Evolutionary conservation across 2,113 vertebrate genomes (phyloP), one percentile per base, ranked within the genome.

Genomic region (Hypanus sabinus): DNA sequence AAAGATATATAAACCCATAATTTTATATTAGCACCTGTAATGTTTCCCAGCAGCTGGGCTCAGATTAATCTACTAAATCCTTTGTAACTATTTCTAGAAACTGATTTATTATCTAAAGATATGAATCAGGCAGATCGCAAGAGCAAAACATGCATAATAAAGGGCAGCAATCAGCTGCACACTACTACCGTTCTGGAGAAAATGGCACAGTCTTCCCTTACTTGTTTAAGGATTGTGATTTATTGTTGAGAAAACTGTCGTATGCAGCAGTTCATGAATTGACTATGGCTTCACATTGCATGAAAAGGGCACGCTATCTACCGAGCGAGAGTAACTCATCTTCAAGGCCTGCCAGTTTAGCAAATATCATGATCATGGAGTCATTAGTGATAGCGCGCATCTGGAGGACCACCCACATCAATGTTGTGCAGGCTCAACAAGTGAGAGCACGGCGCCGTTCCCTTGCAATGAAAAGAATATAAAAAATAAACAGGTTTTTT

Each of bases 171-270:
- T 55, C 91, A 75, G 73, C 71, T 73, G 36, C 91, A 93, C 38
- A 55, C 68, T 3, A 8, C 90, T 71, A 65, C 90, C 90, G 27
- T 4, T 71, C 90, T 70, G 90, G 90, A 92, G 36, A 71, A 92
- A 70, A 91, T n/a, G 22, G 33, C 36, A 71, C 70, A 71, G 73
- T 93, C 68, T 73, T 22, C 38, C 5, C 70, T 93, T 36, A 55
- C 36, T 93, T 73, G 38, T 93, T 93, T 93, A 93, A 93, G 18
- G 68, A 73, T 75, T 93, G 68, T 93, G 91, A 93, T 93, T 93
- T 93, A 93, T 93, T 93, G 65, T 71, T 75, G 20, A 75, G 36
- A 46, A 55, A 93, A 71, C 91, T 18, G 55, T 27, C 24, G 36
- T 27, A 93, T 73, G 68, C 91, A 93, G 68, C 20, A 93, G 36